phyloP scores from a whole-genome alignment of 1,140 invertebrate species.

The Berghia stephanieae region DNA sequence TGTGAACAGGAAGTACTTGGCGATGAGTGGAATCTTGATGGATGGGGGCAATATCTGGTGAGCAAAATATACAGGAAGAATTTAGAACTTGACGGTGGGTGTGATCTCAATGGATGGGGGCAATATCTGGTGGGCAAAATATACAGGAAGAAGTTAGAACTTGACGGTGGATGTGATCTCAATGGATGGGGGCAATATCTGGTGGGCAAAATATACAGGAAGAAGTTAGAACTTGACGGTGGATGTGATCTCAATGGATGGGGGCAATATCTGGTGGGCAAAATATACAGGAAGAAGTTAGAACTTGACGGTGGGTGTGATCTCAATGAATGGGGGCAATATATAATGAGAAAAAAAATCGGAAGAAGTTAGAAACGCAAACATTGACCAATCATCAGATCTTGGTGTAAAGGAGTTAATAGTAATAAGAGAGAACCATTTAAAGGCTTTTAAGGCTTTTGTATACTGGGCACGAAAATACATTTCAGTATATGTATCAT shows the following conservation, averaged over 20 bases:
- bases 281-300: background rate
- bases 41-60: slow-evolving; percentile 97
- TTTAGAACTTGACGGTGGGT: background rate
- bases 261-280: slow-evolving; percentile 88
- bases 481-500: no score
- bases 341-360: no score
- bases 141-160: background rate
- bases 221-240: background rate
- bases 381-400: no score
- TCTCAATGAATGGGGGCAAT: background rate
- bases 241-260: background rate
- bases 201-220: slow-evolving; percentile 78
- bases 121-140: slow-evolving; percentile 88
- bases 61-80: slow-evolving; percentile 69
- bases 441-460: no score
- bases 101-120: background rate
- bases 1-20: slow-evolving; percentile 98
- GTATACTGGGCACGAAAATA: no score
- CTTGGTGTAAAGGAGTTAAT: no score
- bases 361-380: no score
- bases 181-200: slow-evolving; percentile 74
- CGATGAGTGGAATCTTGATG: slow-evolving; percentile 75
- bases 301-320: background rate
- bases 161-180: background rate
- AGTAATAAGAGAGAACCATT: no score